Percentiles rank a stretch among this genome's conserved stretches.
phyloP scores from a whole-genome alignment of 2,888 invertebrate genomes.

The Acleris literana region DNA sequence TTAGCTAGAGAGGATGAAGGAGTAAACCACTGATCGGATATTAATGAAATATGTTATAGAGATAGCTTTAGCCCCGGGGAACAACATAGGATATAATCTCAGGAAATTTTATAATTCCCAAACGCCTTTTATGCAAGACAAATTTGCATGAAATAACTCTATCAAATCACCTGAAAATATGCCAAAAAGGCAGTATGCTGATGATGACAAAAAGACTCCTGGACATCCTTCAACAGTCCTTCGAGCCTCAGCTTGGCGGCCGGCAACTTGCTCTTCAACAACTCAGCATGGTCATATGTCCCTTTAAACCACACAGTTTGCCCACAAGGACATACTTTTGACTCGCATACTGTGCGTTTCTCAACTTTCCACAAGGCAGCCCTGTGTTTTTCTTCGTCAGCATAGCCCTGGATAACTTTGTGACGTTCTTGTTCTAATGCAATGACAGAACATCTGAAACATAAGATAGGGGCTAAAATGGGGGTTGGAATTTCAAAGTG shows the following conservation, averaged over 20 bases:
- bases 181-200: constrained; percentile 68
- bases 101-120: too few relatives aligned
- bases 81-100: too few relatives aligned
- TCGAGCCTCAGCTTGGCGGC: constrained; percentile 64
- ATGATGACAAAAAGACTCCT: constrained; percentile 73
- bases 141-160: not conserved
- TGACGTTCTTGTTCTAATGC: constrained; percentile 65
- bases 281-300: constrained; percentile 62
- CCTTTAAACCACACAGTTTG: constrained; percentile 52
- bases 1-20: too few relatives aligned
- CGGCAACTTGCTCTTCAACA: constrained; percentile 62
- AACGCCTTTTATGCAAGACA: too few relatives aligned
- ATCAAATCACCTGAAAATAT: constrained; percentile 62
- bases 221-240: constrained; percentile 60
- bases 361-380: constrained; percentile 64
- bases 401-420: constrained; percentile 54
- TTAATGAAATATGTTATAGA: too few relatives aligned
- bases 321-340: constrained; percentile 61
- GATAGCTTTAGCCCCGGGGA: too few relatives aligned
- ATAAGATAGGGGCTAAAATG: not conserved
- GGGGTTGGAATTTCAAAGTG: too few relatives aligned
- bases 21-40: too few relatives aligned
- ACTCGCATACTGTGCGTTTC: constrained; percentile 49
- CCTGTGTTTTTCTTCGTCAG: constrained; percentile 62
- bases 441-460: constrained; percentile 64